phyloP scores from a whole-genome alignment of 2,797 vertebrate species.

The Merluccius polli region DNA sequence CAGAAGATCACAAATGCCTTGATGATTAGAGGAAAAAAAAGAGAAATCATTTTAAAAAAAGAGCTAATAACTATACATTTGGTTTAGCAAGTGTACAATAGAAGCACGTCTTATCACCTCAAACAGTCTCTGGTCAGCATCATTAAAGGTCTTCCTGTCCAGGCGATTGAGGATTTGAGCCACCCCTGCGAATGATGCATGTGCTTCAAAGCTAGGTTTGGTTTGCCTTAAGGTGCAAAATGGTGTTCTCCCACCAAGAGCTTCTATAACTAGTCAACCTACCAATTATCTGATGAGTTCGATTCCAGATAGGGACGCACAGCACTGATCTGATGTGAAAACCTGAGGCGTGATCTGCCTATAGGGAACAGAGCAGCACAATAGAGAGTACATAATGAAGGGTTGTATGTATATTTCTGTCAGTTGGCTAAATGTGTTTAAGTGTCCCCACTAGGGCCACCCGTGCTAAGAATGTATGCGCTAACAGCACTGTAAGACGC shows the following conservation, averaged over 20 bases:
- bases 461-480: too few relatives aligned
- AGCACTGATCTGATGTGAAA: constrained; percentile 80
- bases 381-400: background rate
- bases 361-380: constrained; percentile 14
- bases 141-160: constrained; percentile 78
- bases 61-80: background rate
- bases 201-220: background rate
- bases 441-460: too few relatives aligned
- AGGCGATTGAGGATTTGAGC: constrained; percentile 79
- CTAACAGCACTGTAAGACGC: too few relatives aligned
- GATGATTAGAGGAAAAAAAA: constrained; percentile 1
- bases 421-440: background rate
- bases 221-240: background rate
- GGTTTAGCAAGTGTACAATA: background rate
- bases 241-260: background rate
- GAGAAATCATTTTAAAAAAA: background rate
- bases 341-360: constrained; percentile 78
- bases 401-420: constrained; percentile 6
- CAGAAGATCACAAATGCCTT: constrained; percentile 82
- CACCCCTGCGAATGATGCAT: constrained; percentile 62
- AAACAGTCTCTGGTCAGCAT: constrained; percentile 80
- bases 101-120: constrained; percentile 54
- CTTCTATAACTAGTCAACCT: constrained; percentile 36
- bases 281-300: constrained; percentile 81
- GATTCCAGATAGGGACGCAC: constrained; percentile 80